These are phyloP conservation scores for Choloepus hoffmanni DNA, from an alignment of 2,113 vertebrate species.

Conservation along the genomic window DNA sequence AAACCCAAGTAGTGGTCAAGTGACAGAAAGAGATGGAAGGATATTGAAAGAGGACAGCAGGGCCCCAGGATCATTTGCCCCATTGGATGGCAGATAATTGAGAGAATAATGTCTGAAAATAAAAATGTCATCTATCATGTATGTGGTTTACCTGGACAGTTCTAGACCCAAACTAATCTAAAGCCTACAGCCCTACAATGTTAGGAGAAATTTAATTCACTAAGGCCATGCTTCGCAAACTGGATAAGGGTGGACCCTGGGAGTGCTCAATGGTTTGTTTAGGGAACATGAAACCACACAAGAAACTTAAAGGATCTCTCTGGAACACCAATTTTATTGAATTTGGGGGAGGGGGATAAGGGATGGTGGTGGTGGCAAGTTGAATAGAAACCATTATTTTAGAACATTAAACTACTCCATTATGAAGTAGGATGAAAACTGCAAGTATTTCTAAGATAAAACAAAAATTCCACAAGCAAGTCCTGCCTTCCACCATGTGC, in stretches of 20 bases:
- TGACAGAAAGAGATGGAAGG: neutral
- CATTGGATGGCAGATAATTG: neutral
- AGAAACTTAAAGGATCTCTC: neutral
- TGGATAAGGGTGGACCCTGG: neutral
- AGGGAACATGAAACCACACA: neutral
- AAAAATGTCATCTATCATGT: neutral
- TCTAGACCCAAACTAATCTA: neutral
- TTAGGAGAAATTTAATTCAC: neutral
- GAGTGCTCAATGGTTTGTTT: neutral
- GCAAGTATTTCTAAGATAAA: neutral
- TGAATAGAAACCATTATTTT: neutral
- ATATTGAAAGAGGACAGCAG: neutral
- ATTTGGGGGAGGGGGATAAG: neutral
- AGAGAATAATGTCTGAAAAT: neutral
- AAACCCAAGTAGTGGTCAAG: neutral
- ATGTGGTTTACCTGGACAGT: neutral
- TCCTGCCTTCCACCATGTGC: neutral
- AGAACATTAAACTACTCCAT: neutral
- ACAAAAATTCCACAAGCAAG: neutral
- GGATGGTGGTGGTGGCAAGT: neutral
- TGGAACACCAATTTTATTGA: neutral
- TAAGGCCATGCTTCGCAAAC: neutral
- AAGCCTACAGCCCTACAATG: neutral
- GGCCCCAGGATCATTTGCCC: neutral
- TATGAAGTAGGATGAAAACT: neutral